These are phyloP conservation scores for Ophthalmolycus amberensis DNA, from an alignment of 2,113 vertebrate species.

Conservation along the genomic window DNA sequence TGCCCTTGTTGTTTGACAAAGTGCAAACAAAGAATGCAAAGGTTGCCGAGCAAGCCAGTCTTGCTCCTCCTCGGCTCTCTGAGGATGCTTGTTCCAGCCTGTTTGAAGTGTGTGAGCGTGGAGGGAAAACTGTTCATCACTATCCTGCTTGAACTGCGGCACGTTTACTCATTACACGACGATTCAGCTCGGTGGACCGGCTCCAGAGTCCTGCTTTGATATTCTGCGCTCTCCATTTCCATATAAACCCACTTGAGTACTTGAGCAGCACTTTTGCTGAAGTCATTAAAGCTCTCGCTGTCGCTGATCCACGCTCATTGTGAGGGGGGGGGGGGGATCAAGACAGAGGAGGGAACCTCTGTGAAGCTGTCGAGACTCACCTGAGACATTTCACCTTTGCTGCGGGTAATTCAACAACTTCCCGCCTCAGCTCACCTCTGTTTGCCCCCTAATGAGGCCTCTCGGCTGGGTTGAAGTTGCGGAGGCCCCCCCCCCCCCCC, in stretches of 20 bases:
- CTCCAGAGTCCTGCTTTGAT: slow-evolving; percentile 48
- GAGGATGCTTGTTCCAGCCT: slow-evolving; percentile 40
- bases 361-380: slow-evolving; percentile 39
- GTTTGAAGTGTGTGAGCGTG: slow-evolving; percentile 30
- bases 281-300: slow-evolving; percentile 40
- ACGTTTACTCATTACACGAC: slow-evolving; percentile 32
- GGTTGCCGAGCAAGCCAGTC: slow-evolving; percentile 20
- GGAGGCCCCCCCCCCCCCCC: slow-evolving; percentile 8
- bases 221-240: slow-evolving; percentile 30
- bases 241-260: slow-evolving; percentile 36
- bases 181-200: slow-evolving; percentile 21
- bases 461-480: slow-evolving; percentile 16
- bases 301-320: slow-evolving; percentile 26
- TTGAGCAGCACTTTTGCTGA: slow-evolving; percentile 37
- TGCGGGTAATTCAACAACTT: slow-evolving; percentile 29
- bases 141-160: slow-evolving; percentile 30
- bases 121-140: slow-evolving; percentile 34
- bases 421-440: slow-evolving; percentile 32
- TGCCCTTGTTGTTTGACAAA: neutral
- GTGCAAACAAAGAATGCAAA: slow-evolving; percentile 14
- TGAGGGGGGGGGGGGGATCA: neutral
- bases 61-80: slow-evolving; percentile 5
- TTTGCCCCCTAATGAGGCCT: slow-evolving; percentile 47
- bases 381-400: slow-evolving; percentile 62
- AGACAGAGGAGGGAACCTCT: slow-evolving; percentile 1